Base-by-base conservation (phyloP, 2,888 invertebrate species). In the Myopa testacea region DNA sequence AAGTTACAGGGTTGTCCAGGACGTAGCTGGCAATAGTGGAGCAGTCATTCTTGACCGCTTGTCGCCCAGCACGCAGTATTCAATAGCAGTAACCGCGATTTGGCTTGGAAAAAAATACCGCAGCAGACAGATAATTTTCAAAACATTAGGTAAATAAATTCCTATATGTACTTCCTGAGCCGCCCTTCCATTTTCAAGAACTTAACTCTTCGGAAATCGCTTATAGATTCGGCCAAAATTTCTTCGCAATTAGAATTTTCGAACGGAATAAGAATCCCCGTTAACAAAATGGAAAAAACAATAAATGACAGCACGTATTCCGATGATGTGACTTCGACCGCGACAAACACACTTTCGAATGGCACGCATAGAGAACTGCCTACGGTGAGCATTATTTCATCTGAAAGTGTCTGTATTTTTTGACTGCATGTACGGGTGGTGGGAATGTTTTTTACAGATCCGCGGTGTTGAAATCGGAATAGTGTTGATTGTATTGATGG, bases 1-100 rank as follows among this genome's bases (percentile, higher is more conserved):
- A 95, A 96, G 96, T 95, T 96, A 95, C 95, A 96, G 96, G 93
- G 95, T 96, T 92, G 95, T 96, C 91, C 92, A 95, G 92, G 94
- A 95, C 90, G 95, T 96, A 89, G 96, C 96, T 84, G 95, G 96
- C 83, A 96, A 95, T 91, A 95, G 95, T 81, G 95, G 95, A 89
- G 95, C 95, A 81, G 95, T 96, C 84, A 94, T 95, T 82, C 90
- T 96, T 87, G 94, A 93, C 87, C 94, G 94, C 69, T 91, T 96
- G 81, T 93, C 94, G 87, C 94, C 96, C 37, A 95, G 95, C 89
- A 96, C 96, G 38, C 95, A 96, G 90, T 96, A 96, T 89, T 96
- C 96, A 85, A 92, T 96, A 80, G 94, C 95, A 4, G 95, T 96
- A 74, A 95, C 95, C 80, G 96, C 96, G 76, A 93, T 96, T 81